phyloP scores from a whole-genome alignment of 1,140 invertebrate genomes.

The Drosophila yakuba region DNA sequence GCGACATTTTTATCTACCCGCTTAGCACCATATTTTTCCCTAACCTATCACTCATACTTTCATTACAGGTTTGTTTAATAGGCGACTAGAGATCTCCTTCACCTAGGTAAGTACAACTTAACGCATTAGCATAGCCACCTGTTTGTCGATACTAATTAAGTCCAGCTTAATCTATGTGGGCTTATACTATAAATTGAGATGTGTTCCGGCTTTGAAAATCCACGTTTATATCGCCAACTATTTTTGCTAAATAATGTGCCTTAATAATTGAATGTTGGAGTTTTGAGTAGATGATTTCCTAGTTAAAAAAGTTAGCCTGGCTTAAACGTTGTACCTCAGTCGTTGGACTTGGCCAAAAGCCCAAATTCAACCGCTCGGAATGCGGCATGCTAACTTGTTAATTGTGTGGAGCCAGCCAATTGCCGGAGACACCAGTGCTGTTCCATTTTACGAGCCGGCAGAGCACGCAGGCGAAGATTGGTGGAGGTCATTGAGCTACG shows the following conservation, averaged over 20 bases:
- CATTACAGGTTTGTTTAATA: conserved; percentile 19
- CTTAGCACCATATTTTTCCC: conserved; percentile 17
- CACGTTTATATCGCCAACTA: background rate
- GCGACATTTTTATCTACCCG: conserved; percentile 17
- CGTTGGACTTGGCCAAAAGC: conserved; percentile 19
- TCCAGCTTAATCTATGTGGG: conserved; percentile 18
- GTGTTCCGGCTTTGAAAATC: conserved; percentile 15
- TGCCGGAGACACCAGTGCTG: conserved; percentile 23
- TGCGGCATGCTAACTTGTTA: conserved; percentile 41
- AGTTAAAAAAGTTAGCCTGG: background rate
- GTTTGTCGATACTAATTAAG: conserved; percentile 20
- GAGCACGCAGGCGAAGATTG: conserved; percentile 1
- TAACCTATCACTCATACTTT: conserved; percentile 22
- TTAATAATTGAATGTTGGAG: background rate
- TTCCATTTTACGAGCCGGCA: conserved; percentile 35
- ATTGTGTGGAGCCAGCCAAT: conserved; percentile 47
- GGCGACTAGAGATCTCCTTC: conserved; percentile 1
- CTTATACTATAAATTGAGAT: background rate
- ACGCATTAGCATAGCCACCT: conserved; percentile 48
- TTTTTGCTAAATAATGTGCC: background rate
- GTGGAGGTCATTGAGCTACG: conserved; percentile 46
- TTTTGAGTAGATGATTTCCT: background rate
- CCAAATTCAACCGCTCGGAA: conserved; percentile 28
- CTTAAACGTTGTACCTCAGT: conserved; percentile 9
- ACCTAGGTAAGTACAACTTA: conserved; percentile 7